Evolutionary conservation across 2,797 vertebrate species (phyloP), one percentile per base, ranked within the genome.

Genomic region (Lepus townsendii): DNA sequence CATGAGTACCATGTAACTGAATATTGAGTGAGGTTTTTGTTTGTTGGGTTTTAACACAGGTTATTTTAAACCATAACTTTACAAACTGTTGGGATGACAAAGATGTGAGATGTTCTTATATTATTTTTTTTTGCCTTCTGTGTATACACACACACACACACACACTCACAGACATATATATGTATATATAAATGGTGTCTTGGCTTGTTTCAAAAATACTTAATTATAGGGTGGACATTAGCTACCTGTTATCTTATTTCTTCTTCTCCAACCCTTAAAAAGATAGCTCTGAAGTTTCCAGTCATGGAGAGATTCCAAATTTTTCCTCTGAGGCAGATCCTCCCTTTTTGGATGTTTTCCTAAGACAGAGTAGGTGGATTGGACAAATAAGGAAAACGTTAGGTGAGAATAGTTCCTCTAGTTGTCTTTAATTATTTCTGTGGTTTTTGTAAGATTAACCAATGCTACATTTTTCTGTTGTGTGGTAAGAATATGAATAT

Each of bases 401-500:
- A 87, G 20, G 0, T 62, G 4, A 66, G 22, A 47, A 27, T 16
- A 73, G 13, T 16, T 75, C 5, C 38, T 75, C 11, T 54, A 86
- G 22, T 14, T 27, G 2, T 66, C 47, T 90, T 50, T 83, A 3
- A 52, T 57, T 30, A 19, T 71, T 54, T 38, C 22, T n/a, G 0
- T 89, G 66, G 5, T 57, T 94, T 93, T 66, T 47, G 3, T 14
- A 75, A 68, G 26, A 75, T 79, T 27, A 27, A 63, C 52, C 47
- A 92, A 68, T 50, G 17, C 4, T 47, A 66, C 86, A 35, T 80
- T 93, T 90, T 20, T 88, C 32, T 80, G 8, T 77, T 94, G 20
- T 76, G 47, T 3, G 57, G 0, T 27, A 72, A 94, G 20, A 7
- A 71, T 57, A 57, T 16, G 54, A 57, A 57, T 47, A 77, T 3